phyloP scores from a whole-genome alignment of 1,140 invertebrate species.

The Sinonovacula constricta region DNA sequence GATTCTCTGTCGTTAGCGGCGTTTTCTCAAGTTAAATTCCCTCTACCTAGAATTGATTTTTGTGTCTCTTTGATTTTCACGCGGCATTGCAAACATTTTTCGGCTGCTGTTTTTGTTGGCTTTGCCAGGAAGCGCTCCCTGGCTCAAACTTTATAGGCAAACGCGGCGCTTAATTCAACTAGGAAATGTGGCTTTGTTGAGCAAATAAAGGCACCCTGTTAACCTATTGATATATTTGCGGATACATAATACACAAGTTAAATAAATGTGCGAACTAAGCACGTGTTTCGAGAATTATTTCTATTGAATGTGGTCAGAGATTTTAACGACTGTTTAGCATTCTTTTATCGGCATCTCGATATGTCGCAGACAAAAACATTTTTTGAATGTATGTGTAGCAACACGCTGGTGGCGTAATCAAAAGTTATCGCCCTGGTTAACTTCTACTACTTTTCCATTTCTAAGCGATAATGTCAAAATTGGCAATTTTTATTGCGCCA shows the following conservation, averaged over 20 bases:
- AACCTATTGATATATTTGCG: slow-evolving; percentile 48
- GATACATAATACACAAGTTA: slow-evolving; percentile 25
- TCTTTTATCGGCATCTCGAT: no score
- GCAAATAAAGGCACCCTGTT: slow-evolving; percentile 25
- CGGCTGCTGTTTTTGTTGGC: no score
- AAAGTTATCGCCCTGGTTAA: no score
- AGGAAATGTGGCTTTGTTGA: not conserved
- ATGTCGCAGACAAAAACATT: no score
- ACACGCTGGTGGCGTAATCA: no score
- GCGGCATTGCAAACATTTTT: not conserved
- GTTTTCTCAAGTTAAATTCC: not conserved
- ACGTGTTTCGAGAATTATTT: slow-evolving; percentile 4
- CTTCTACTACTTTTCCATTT: no score
- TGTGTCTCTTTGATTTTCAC: slow-evolving; percentile 45
- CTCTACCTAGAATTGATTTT: slow-evolving; percentile 38
- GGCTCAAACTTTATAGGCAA: no score
- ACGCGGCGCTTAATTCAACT: not conserved
- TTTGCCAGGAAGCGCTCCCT: no score
- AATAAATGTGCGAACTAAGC: slow-evolving; percentile 47
- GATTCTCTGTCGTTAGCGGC: not conserved
- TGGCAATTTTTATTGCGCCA: no score
- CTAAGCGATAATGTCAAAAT: no score
- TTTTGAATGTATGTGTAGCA: no score
- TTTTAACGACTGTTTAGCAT: not conserved
- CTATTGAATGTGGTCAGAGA: not conserved